Conservation (phyloP, 2,797 vertebrate species). For the Spondyliosoma cantharus region DNA sequence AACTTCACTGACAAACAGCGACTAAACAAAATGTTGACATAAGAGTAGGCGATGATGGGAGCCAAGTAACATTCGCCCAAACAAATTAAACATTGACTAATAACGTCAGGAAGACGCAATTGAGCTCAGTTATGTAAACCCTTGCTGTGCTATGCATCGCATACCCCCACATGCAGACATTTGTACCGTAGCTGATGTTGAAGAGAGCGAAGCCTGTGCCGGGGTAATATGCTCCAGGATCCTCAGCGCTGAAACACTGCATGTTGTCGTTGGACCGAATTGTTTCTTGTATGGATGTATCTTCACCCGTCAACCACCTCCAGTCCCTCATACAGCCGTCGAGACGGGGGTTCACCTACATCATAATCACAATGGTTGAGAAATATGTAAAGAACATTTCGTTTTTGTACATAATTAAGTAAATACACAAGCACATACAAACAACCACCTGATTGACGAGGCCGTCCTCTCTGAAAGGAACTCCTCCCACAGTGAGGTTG, state of each 20-base stretch:
- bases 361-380: constrained; percentile 13
- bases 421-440: constrained; percentile 58
- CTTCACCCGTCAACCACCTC: constrained; percentile 94
- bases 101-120: constrained; percentile 30
- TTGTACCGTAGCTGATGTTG: constrained; percentile 88
- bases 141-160: neutral
- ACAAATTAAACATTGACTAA: constrained; percentile 32
- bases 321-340: constrained; percentile 96
- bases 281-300: constrained; percentile 92
- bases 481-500: constrained; percentile 95
- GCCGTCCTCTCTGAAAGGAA: constrained; percentile 91
- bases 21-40: constrained; percentile 19
- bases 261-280: constrained; percentile 90
- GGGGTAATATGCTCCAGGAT: constrained; percentile 90
- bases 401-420: neutral
- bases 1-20: constrained; percentile 39
- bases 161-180: constrained; percentile 24
- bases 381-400: constrained; percentile 1
- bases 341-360: constrained; percentile 93
- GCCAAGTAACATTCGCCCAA: constrained; percentile 23
- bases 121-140: constrained; percentile 1
- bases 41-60: constrained; percentile 1
- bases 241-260: constrained; percentile 91
- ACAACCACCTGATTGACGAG: constrained; percentile 89
- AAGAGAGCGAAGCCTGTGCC: constrained; percentile 91